These are phyloP conservation scores for Mesoligia furuncula DNA, from an alignment of 2,888 invertebrate genomes.

Conservation along the genomic window DNA sequence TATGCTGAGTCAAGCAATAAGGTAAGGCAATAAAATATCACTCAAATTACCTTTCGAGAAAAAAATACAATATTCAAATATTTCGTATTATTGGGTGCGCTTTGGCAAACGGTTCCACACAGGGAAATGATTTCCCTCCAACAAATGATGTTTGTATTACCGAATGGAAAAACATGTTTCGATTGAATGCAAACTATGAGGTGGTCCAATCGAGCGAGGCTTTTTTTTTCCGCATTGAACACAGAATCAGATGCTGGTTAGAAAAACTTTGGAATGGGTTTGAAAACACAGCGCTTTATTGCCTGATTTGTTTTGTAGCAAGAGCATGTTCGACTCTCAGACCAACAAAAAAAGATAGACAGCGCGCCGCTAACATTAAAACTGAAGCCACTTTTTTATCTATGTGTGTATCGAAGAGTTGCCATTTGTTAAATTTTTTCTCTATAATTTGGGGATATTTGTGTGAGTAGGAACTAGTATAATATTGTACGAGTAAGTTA, in stretches of 20 bases:
- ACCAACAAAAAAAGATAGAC: too few species aligned
- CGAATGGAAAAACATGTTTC: slow-evolving; percentile 50
- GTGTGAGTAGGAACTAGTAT: too few species aligned
- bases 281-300: slow-evolving; percentile 30
- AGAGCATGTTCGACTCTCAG: neutral
- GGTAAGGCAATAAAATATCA: slow-evolving; percentile 13
- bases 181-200: slow-evolving; percentile 45
- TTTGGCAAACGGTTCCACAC: slow-evolving; percentile 21
- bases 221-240: slow-evolving; percentile 18
- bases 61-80: slow-evolving; percentile 28
- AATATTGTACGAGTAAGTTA: too few species aligned
- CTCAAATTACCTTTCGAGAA: slow-evolving; percentile 28
- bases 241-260: slow-evolving; percentile 14
- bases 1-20: neutral
- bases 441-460: too few species aligned
- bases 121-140: slow-evolving; percentile 33
- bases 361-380: too few species aligned
- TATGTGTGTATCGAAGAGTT: too few species aligned
- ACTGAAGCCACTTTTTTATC: too few species aligned
- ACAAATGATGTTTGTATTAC: slow-evolving; percentile 49
- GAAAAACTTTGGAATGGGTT: slow-evolving; percentile 22
- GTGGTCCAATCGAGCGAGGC: slow-evolving; percentile 35
- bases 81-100: slow-evolving; percentile 4
- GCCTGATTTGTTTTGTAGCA: slow-evolving; percentile 2
- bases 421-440: too few species aligned